A percentile compares a stretch with the other conserved stretches of the same genome.
phyloP scores from a whole-genome alignment of 2,797 vertebrate genomes.

The Sebastes baramenuke region DNA sequence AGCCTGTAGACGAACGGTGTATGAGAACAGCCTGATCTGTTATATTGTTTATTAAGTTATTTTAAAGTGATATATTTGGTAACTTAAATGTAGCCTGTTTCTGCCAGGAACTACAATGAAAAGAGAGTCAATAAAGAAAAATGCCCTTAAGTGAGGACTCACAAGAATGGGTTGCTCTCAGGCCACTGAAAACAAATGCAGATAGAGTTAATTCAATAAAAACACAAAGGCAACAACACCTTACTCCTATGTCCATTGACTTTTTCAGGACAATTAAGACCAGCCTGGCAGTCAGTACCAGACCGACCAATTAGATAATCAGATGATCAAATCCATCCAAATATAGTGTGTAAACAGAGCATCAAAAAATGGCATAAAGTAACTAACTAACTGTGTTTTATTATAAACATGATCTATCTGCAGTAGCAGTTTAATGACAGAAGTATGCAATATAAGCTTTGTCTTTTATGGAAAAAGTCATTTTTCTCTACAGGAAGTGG shows the following conservation, averaged over 20 bases:
- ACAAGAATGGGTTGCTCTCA: not conserved
- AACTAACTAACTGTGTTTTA: not conserved
- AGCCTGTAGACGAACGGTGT: too few species aligned
- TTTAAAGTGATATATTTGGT: not conserved
- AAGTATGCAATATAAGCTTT: not conserved
- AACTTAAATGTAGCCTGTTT: not conserved
- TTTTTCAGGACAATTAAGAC: not conserved
- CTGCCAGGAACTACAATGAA: not conserved
- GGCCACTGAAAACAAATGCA: slow-evolving; percentile 12
- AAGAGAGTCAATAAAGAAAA: slow-evolving; percentile 8
- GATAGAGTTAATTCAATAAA: slow-evolving; percentile 22
- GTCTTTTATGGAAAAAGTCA: not conserved
- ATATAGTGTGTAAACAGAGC: not conserved
- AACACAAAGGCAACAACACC: slow-evolving; percentile 3
- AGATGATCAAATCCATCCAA: not conserved
- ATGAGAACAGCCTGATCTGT: not conserved
- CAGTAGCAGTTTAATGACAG: not conserved
- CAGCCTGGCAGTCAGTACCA: not conserved
- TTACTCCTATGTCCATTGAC: slow-evolving; percentile 13
- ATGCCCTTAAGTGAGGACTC: not conserved
- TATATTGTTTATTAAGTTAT: not conserved
- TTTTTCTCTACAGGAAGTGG: not conserved
- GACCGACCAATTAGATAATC: not conserved
- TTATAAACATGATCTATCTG: not conserved
- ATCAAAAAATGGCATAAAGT: not conserved